A percentile compares a stretch with the other conserved stretches of the same genome.
Evolutionary conservation across 2,113 vertebrate species (phyloP).

Genomic region (Strigops habroptila): DNA sequence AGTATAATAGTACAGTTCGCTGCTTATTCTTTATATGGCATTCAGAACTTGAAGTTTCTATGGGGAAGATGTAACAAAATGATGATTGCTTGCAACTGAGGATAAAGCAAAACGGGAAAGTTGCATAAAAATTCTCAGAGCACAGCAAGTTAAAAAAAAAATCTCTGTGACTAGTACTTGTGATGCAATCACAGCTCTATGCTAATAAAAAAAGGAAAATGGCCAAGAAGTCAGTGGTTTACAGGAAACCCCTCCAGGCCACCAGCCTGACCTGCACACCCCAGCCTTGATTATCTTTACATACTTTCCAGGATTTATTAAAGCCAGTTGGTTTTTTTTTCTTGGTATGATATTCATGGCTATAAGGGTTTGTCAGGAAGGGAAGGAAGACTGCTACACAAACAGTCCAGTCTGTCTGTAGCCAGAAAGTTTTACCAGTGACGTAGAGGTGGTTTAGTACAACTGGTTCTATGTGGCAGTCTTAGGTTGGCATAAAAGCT

Average conservation of each 20-base stretch:
- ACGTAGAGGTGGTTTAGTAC: neutral
- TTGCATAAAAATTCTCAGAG: neutral
- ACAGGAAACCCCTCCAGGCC: neutral
- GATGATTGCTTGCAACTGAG: neutral
- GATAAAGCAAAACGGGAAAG: neutral
- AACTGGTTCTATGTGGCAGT: neutral
- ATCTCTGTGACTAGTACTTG: neutral
- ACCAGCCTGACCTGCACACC: neutral
- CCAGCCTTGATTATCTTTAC: neutral
- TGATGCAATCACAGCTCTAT: neutral
- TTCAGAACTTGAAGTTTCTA: neutral
- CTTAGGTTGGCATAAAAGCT: neutral
- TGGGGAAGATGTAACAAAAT: neutral
- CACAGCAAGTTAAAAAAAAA: neutral
- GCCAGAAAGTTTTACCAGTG: neutral
- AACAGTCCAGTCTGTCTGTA: neutral
- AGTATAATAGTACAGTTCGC: accelerated
- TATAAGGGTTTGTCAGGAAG: neutral
- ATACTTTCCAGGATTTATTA: neutral
- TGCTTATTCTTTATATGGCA: neutral
- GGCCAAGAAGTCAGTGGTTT: neutral
- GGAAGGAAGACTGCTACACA: neutral
- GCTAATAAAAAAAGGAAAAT: neutral
- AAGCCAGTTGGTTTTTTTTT: neutral
- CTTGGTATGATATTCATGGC: neutral